These are phyloP conservation scores for Mus spicilegus DNA, from an alignment of 2,113 vertebrate genomes.

Conservation along the genomic window DNA sequence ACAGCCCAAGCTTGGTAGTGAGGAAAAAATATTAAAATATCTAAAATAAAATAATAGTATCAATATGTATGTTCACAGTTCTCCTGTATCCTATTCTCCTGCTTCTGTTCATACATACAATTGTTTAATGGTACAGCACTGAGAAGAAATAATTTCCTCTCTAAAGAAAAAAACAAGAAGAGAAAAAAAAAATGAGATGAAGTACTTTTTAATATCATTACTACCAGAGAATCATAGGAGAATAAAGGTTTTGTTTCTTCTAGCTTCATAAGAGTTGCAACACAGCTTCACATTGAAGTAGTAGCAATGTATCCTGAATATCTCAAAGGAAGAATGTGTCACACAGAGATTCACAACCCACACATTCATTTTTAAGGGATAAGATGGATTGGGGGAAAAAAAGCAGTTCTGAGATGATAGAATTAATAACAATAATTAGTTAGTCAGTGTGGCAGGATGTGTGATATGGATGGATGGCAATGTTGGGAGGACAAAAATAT, in stretches of 20 bases:
- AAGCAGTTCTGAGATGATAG: not conserved
- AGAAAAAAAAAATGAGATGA: not conserved
- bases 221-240: not conserved
- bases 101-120: not conserved
- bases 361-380: not conserved
- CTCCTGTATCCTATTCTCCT: accelerated
- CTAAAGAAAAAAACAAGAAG: not conserved
- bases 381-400: not conserved
- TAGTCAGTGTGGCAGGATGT: not conserved
- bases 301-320: not conserved
- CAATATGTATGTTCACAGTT: not conserved
- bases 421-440: not conserved
- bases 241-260: not conserved
- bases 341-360: not conserved
- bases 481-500: not conserved
- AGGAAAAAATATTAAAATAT: not conserved
- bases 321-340: not conserved
- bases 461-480: not conserved
- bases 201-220: not conserved
- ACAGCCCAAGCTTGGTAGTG: not conserved
- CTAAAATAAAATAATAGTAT: not conserved
- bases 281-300: not conserved
- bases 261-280: not conserved
- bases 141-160: not conserved
- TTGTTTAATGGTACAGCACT: not conserved